A percentile compares a stretch with the other conserved stretches of the same genome.
These are phyloP conservation scores for Paralichthys olivaceus DNA, from an alignment of 2,113 vertebrate genomes.

Conservation along the genomic window DNA sequence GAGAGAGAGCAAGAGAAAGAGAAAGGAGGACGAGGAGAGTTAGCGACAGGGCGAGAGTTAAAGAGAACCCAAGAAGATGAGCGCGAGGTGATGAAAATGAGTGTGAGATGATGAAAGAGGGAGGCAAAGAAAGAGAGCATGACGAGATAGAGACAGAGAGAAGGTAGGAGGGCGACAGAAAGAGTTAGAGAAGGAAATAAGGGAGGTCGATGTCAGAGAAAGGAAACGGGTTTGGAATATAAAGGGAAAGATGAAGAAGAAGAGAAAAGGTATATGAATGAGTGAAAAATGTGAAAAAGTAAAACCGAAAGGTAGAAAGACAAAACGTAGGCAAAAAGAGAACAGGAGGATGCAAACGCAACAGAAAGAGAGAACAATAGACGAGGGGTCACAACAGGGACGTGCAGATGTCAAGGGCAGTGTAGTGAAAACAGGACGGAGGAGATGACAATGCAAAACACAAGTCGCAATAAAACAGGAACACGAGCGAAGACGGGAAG, in stretches of 20 bases:
- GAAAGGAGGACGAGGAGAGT: neutral
- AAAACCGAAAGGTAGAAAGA: neutral
- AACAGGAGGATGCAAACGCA: neutral
- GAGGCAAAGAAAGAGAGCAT: neutral
- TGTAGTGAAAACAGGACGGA: constrained; percentile 43
- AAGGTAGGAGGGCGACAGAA: too few species aligned
- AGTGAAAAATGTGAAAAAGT: too few species aligned
- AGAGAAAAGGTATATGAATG: too few species aligned
- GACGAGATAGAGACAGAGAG: neutral
- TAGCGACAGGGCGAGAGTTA: neutral
- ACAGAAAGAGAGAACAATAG: neutral
- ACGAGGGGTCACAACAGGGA: neutral
- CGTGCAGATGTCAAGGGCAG: constrained; percentile 39
- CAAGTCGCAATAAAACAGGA: constrained; percentile 8
- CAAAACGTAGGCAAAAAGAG: constrained; percentile 3
- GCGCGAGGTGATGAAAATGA: neutral
- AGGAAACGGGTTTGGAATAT: too few species aligned
- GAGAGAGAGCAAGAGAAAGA: constrained; percentile 1
- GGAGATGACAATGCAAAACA: constrained; percentile 57
- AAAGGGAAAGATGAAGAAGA: too few species aligned
- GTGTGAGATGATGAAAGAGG: neutral
- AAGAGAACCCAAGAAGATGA: neutral
- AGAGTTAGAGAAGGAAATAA: too few species aligned
- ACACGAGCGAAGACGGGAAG: constrained; percentile 35
- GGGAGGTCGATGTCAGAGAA: too few species aligned